Evolutionary conservation across 2,797 vertebrate genomes (phyloP).

Genomic region (Malurus leucopterus): DNA sequence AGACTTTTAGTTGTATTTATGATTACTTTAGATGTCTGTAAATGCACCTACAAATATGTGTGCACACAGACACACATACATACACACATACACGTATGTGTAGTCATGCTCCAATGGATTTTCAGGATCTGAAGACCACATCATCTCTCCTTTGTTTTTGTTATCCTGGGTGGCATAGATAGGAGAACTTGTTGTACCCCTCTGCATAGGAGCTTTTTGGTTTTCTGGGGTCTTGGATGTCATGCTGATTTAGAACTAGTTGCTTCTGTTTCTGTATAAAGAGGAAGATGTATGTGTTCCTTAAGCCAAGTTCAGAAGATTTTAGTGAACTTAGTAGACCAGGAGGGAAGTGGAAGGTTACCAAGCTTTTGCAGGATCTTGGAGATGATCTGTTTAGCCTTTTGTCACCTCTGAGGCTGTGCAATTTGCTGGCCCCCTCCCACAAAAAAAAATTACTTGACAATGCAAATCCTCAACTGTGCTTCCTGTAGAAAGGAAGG

Average conservation of each 20-base stretch:
- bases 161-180: background rate
- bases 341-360: accelerated
- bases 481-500: background rate
- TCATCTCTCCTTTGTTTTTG: background rate
- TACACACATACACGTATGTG: accelerated
- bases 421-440: background rate
- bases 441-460: background rate
- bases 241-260: background rate
- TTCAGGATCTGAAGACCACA: background rate
- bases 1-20: background rate
- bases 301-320: background rate
- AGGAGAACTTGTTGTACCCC: background rate
- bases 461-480: background rate
- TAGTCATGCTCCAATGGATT: background rate
- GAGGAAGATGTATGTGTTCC: background rate
- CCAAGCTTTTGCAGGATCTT: background rate
- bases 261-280: background rate
- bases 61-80: no score
- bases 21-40: background rate
- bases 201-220: background rate
- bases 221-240: background rate
- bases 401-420: background rate
- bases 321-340: background rate
- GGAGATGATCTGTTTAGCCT: background rate
- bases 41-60: accelerated